Conservation (phyloP, 30 jellyfish, hydroid and myxozoan species). For the Aurelia coerulea region DNA sequence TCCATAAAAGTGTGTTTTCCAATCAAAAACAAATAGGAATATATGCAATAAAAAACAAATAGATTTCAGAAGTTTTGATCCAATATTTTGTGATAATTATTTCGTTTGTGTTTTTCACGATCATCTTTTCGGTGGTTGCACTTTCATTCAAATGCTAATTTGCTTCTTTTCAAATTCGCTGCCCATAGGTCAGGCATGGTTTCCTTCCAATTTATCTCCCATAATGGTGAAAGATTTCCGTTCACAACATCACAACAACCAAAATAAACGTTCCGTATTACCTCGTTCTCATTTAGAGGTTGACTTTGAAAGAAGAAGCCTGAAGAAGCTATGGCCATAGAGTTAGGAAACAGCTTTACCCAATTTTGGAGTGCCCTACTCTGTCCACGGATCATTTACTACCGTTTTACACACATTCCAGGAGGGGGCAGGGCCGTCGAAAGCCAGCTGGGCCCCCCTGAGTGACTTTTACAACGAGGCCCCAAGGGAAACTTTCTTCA, state of each 20-base stretch:
- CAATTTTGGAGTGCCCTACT: no score
- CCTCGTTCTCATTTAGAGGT: no score
- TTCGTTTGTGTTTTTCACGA: slow-evolving; percentile 47
- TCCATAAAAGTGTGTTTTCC: slow-evolving; percentile 23
- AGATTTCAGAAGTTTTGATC: slow-evolving; percentile 43
- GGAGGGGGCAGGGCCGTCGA: no score
- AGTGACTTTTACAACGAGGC: no score
- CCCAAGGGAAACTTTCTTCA: no score
- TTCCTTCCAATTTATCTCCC: slow-evolving; percentile 45
- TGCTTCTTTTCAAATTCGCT: slow-evolving; percentile 36
- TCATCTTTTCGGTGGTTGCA: slow-evolving; percentile 50
- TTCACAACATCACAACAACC: slow-evolving; percentile 14
- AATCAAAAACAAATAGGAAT: slow-evolving; percentile 10
- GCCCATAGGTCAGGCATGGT: slow-evolving; percentile 24
- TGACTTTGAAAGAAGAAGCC: no score
- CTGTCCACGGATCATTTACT: no score
- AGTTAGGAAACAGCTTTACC: no score
- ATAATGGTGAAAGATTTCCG: slow-evolving; percentile 55
- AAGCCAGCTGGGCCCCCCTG: no score
- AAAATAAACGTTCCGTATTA: no score
- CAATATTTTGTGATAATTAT: slow-evolving; percentile 37
- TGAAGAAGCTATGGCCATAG: no score
- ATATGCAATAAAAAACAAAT: slow-evolving; percentile 38
- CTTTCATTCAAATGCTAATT: slow-evolving; percentile 57
- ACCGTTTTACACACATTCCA: no score